phyloP scores from a whole-genome alignment of 2,797 vertebrate species.

The Melanotaenia boesemani region DNA sequence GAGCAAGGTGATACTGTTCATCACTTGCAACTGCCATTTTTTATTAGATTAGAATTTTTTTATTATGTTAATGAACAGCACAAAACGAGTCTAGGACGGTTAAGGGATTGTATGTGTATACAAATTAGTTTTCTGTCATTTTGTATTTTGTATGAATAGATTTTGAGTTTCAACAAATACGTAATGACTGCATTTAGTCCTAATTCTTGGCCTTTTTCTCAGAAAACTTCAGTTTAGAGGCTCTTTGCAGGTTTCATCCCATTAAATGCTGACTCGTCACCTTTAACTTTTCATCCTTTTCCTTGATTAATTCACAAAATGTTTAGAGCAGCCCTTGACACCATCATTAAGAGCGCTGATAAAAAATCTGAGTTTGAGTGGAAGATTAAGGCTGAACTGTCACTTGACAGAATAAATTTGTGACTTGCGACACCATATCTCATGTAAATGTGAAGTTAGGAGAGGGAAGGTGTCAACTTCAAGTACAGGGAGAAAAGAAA shows the following conservation, averaged over 20 bases:
- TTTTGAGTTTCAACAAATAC: neutral
- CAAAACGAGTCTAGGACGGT: neutral
- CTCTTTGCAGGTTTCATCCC: constrained; percentile 12
- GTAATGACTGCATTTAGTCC: constrained; percentile 8
- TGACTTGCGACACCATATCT: constrained; percentile 8
- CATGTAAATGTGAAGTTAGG: constrained; percentile 35
- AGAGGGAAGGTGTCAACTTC: constrained; percentile 9
- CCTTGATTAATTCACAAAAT: constrained; percentile 20
- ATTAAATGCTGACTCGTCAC: constrained; percentile 15
- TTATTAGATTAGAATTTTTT: neutral
- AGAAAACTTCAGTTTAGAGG: constrained; percentile 6
- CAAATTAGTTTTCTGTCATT: neutral
- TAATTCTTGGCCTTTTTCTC: neutral
- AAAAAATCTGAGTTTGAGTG: neutral
- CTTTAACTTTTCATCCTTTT: constrained; percentile 29
- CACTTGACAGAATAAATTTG: constrained; percentile 15
- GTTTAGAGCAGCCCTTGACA: constrained; percentile 6
- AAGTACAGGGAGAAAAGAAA: constrained; percentile 11
- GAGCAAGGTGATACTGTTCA: neutral
- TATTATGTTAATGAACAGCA: neutral
- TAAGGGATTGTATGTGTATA: too few species aligned
- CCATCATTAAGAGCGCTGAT: neutral
- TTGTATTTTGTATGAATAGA: neutral
- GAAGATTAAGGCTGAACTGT: constrained; percentile 13
- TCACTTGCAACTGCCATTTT: neutral